These are phyloP conservation scores for Ascaphus truei DNA, from an alignment of 2,113 vertebrate species.

Conservation along the genomic window DNA sequence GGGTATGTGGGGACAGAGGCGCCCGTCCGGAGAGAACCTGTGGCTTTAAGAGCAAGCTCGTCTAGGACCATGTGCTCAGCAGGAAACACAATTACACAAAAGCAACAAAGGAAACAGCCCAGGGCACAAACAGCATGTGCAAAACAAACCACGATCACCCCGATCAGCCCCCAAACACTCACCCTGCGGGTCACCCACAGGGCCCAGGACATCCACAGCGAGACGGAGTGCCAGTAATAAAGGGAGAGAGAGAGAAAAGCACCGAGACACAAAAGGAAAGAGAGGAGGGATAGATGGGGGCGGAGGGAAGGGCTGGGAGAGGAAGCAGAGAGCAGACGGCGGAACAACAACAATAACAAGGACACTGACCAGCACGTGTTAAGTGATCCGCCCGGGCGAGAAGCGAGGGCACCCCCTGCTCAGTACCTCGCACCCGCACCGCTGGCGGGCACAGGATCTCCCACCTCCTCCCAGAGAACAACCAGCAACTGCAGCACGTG, in stretches of 20 bases:
- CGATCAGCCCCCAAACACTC: not conserved
- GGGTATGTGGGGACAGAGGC: not conserved
- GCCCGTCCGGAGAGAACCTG: slow-evolving; percentile 30
- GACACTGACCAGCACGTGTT: slow-evolving; percentile 15
- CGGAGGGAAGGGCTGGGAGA: not conserved
- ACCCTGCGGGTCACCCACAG: not conserved
- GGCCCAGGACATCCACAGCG: not conserved
- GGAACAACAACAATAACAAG: not conserved
- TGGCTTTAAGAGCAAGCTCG: slow-evolving; percentile 68
- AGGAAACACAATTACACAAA: slow-evolving; percentile 86
- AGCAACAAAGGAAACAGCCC: slow-evolving; percentile 78
- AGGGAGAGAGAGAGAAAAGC: not conserved
- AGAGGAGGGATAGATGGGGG: not conserved
- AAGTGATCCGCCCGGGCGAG: not conserved
- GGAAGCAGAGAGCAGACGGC: slow-evolving; percentile 1
- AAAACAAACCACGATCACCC: not conserved
- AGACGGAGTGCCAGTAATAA: not conserved
- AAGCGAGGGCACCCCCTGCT: not conserved
- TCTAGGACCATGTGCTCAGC: slow-evolving; percentile 79
- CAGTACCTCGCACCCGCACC: not conserved
- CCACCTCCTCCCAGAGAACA: not conserved
- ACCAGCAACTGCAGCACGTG: not conserved
- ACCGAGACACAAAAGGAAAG: slow-evolving; percentile 30
- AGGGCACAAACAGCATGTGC: not conserved
- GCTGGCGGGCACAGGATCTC: not conserved